Percentiles rank a stretch among this genome's conserved stretches.
These are phyloP conservation scores for Dione juno DNA, from an alignment of 2,888 invertebrate species.

Conservation along the genomic window DNA sequence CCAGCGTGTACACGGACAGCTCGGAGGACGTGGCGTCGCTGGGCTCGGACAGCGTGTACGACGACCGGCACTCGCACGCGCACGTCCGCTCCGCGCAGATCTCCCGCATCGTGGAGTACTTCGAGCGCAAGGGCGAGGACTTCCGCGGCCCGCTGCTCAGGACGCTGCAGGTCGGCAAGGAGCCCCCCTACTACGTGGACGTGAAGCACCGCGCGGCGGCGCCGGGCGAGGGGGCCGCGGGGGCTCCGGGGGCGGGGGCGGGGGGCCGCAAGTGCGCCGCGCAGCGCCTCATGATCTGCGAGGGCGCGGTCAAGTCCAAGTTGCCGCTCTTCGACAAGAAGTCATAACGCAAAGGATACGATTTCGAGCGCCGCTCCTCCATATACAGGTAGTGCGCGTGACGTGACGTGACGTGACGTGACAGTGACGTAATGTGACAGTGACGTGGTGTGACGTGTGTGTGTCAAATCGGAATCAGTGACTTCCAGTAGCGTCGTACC, in stretches of 20 bases:
- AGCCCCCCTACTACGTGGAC: conserved; percentile 55
- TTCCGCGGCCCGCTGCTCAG: conserved; percentile 56
- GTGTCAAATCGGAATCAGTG: conserved; percentile 13
- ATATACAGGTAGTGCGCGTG: conserved; percentile 28
- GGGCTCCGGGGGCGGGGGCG: conserved; percentile 45
- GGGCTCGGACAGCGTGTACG: conserved; percentile 89
- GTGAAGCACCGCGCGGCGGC: conserved; percentile 51
- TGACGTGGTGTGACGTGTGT: conserved; percentile 7
- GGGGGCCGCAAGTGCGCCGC: conserved; percentile 76
- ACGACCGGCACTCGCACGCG: conserved; percentile 85
- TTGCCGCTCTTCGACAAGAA: conserved; percentile 91
- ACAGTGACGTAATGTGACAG: not conserved
- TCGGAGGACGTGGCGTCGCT: conserved; percentile 93
- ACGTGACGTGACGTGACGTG: conserved; percentile 9
- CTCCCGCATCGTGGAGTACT: conserved; percentile 93
- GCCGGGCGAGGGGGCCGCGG: conserved; percentile 30
- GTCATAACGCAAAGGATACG: conserved; percentile 59
- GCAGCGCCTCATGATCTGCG: conserved; percentile 90
- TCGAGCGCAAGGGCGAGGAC: conserved; percentile 89
- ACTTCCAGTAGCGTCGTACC: conserved; percentile 14
- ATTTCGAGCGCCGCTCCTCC: conserved; percentile 37
- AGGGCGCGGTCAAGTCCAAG: conserved; percentile 93
- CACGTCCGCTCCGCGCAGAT: conserved; percentile 85
- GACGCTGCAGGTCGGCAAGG: conserved; percentile 47
- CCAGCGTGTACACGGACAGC: conserved; percentile 93